A percentile compares a stretch with the other conserved stretches of the same genome.
These are phyloP conservation scores for Melipona beecheii DNA, from an alignment of 2,888 invertebrate genomes.

Conservation along the genomic window DNA sequence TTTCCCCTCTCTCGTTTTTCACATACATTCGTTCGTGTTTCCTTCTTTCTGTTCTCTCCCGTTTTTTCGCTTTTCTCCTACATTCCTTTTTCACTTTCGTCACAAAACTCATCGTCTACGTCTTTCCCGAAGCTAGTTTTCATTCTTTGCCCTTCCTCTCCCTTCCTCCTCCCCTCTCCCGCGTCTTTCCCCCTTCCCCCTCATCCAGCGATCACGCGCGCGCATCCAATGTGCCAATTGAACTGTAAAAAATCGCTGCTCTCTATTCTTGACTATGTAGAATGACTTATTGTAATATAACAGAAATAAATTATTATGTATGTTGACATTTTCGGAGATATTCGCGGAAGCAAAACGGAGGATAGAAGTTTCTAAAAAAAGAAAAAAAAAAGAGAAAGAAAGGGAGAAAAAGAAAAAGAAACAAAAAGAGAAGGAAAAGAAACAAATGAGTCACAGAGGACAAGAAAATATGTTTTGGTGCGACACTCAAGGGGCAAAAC, in stretches of 20 bases:
- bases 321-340: slow-evolving; percentile 68
- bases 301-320: slow-evolving; percentile 72
- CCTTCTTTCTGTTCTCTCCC: neutral
- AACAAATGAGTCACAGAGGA: slow-evolving; percentile 1
- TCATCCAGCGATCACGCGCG: slow-evolving; percentile 44
- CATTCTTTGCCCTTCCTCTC: neutral
- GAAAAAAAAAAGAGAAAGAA: slow-evolving; percentile 2
- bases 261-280: slow-evolving; percentile 66
- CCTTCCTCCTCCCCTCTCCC: slow-evolving; percentile 6
- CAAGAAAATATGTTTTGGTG: slow-evolving; percentile 40
- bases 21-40: neutral
- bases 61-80: neutral
- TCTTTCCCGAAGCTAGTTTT: neutral
- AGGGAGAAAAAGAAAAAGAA: neutral
- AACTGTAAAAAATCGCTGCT: slow-evolving; percentile 61
- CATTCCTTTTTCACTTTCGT: neutral
- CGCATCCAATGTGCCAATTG: slow-evolving; percentile 54
- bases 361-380: slow-evolving; percentile 21
- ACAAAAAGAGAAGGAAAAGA: neutral
- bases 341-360: slow-evolving; percentile 58
- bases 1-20: slow-evolving; percentile 14
- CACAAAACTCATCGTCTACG: neutral
- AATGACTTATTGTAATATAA: slow-evolving; percentile 74
- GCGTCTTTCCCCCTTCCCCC: neutral
- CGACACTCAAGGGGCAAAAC: slow-evolving; percentile 56